These are phyloP conservation scores for Enteromius mattozi DNA, from an alignment of 2,797 vertebrate species.

Conservation along the genomic window DNA sequence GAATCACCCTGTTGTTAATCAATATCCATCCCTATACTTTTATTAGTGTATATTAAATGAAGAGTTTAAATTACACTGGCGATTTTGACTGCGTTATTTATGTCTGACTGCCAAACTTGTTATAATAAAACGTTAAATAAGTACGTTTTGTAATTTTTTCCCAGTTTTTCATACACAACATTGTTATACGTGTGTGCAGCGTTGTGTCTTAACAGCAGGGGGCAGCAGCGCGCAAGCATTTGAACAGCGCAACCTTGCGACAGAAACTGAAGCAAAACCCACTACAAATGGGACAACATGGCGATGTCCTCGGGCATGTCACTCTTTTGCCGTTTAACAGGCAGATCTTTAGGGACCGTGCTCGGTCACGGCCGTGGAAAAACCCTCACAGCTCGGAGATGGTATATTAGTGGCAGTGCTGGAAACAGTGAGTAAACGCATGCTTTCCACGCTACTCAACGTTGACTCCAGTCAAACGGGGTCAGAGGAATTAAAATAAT, in stretches of 20 bases:
- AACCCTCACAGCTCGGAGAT: slow-evolving; percentile 50
- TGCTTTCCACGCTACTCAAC: background rate
- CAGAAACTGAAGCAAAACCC: slow-evolving; percentile 21
- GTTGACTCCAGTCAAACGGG: slow-evolving; percentile 42
- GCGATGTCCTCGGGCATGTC: slow-evolving; percentile 60
- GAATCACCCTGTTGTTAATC: slow-evolving; percentile 3
- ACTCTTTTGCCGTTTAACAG: slow-evolving; percentile 62
- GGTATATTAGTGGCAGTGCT: slow-evolving; percentile 63
- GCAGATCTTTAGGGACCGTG: slow-evolving; percentile 53
- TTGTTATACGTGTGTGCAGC: background rate
- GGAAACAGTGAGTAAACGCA: slow-evolving; percentile 71
- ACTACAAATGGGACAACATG: slow-evolving; percentile 72
- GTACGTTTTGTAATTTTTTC: background rate
- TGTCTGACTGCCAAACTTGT: background rate
- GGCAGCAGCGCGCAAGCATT: slow-evolving; percentile 38
- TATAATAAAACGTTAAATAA: background rate
- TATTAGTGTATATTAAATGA: slow-evolving; percentile 44
- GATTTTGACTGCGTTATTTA: background rate
- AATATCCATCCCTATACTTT: background rate
- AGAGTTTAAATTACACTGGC: slow-evolving; percentile 2
- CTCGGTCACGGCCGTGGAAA: slow-evolving; percentile 41
- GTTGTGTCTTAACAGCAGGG: background rate
- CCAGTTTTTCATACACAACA: background rate
- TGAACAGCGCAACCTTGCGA: background rate
- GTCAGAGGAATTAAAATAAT: slow-evolving; percentile 49